These are phyloP conservation scores for Otis tarda DNA, from an alignment of 2,113 vertebrate species.

Conservation along the genomic window DNA sequence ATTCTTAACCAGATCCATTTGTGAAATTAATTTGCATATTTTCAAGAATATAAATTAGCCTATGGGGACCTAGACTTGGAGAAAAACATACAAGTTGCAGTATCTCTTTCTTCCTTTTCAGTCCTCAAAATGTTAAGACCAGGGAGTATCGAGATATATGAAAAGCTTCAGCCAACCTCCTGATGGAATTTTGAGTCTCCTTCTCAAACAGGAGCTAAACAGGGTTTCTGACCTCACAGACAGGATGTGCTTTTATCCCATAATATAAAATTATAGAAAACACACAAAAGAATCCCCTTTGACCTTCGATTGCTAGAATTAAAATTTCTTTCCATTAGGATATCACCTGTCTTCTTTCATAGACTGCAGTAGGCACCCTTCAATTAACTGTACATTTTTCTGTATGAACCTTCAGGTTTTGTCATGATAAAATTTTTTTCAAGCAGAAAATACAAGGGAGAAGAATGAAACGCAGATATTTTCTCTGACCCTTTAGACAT, in stretches of 20 bases:
- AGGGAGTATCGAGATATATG: background rate
- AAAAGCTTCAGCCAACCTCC: background rate
- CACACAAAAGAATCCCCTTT: background rate
- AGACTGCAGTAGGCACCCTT: background rate
- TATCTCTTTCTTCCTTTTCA: background rate
- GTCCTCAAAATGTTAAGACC: background rate
- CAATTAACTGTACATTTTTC: background rate
- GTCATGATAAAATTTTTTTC: background rate
- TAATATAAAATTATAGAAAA: background rate
- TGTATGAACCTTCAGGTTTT: background rate
- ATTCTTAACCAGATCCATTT: constrained; percentile 19
- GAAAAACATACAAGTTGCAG: background rate
- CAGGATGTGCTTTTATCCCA: background rate
- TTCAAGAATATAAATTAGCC: background rate
- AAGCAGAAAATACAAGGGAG: background rate
- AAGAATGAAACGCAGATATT: background rate
- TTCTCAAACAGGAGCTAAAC: constrained; percentile 2
- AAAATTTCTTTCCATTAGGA: background rate
- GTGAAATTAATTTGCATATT: constrained; percentile 52
- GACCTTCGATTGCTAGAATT: background rate
- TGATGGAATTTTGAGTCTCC: background rate
- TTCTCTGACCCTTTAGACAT: background rate
- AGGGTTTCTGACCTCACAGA: background rate
- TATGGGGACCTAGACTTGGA: background rate
- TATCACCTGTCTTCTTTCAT: background rate